Evolutionary conservation across 2,113 vertebrate species (phyloP), one percentile per base, ranked within the genome.

Genomic region (Guaruba guarouba): DNA sequence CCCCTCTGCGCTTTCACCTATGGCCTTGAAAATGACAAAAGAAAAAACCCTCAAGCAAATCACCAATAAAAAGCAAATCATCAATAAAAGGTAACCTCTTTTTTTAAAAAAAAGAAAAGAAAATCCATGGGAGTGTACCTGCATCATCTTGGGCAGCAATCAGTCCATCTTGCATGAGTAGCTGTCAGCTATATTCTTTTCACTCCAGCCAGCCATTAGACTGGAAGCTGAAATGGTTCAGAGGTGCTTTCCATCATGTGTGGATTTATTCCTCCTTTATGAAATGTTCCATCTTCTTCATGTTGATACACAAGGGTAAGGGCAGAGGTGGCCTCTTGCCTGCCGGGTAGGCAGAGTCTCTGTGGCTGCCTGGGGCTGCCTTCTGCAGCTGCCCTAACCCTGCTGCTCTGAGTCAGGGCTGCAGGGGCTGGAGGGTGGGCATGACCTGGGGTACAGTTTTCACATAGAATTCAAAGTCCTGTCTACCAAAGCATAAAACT

Each of bases 251-350:
- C 39, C 51, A 37, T 48, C 27, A 31, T 0, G 2, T 23, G 7
- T 54, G 23, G 29, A 55, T 7, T 28, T 81, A 49, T 1, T 15
- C 6, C 6, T 77, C 49, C 35, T 67, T 39, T 19, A 15, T 25
- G 48, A 71, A 89, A 77, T 27, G 17, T 55, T 69, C 17, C 33
- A 5, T 2, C 17, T n/a, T 66, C 41, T 81, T 78, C 17, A 15
- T n/a, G 4, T 44, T n/a, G 9, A 31, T 22, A 33, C 8, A 33
- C 0, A 1, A 3, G 8, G 5, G 5, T 24, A 35, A 76, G 9
- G 13, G 8, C 19, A 68, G 33, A 49, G 54, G 25, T 43, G 63
- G 10, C 6, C 13, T 62, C 20, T 52, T 87, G 46, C 25, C 51
- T 82, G 19, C 15, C 2, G 13, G 8, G 18, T 39, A 39, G 57